Percentiles rank a stretch among this genome's conserved stretches.
Evolutionary conservation across 2,113 vertebrate genomes (phyloP).

Genomic region (Colossoma macropomum): DNA sequence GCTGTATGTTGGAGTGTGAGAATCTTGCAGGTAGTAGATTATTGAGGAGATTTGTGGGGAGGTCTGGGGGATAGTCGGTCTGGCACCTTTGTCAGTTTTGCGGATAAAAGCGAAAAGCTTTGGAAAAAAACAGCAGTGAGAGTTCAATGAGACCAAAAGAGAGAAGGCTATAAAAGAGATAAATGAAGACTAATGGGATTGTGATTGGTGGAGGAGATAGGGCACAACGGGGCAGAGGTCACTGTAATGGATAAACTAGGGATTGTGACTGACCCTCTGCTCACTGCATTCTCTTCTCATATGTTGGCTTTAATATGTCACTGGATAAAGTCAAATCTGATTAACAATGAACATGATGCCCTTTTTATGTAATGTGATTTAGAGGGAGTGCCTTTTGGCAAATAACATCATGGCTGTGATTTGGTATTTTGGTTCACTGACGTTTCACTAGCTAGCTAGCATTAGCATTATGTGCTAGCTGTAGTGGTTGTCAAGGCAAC

Average conservation of each 20-base stretch:
- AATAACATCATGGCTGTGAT: no score
- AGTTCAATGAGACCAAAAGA: constrained; percentile 56
- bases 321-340: no score
- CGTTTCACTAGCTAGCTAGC: no score
- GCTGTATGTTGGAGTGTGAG: background rate
- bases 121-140: constrained; percentile 64
- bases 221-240: constrained; percentile 59
- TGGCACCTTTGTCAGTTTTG: constrained; percentile 58
- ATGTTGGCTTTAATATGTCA: background rate
- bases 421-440: no score
- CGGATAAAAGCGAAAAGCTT: constrained; percentile 62
- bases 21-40: constrained; percentile 4
- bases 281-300: background rate
- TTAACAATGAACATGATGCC: no score
- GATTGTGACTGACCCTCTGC: background rate
- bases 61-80: background rate
- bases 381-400: no score
- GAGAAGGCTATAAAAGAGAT: constrained; percentile 58
- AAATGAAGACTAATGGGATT: constrained; percentile 71
- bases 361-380: no score
- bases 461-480: no score
- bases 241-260: constrained; percentile 8
- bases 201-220: constrained; percentile 65
- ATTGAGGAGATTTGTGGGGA: constrained; percentile 53
- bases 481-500: no score